These are phyloP conservation scores for Origma solitaria DNA, from an alignment of 2,113 vertebrate genomes.

Conservation along the genomic window DNA sequence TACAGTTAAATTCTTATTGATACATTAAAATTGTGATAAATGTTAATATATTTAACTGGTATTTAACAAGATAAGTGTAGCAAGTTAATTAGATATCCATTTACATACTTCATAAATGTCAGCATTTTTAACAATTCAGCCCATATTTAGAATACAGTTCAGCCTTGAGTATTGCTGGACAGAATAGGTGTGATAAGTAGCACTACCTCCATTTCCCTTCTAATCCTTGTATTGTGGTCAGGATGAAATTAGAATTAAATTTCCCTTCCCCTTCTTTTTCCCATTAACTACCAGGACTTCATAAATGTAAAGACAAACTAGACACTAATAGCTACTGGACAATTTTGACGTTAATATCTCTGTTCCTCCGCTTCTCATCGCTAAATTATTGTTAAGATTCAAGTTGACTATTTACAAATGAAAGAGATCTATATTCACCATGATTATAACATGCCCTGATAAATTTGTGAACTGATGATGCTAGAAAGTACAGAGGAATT, in stretches of 20 bases:
- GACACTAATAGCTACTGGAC: background rate
- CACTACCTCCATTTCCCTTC: background rate
- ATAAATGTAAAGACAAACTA: background rate
- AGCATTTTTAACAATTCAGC: conserved; percentile 49
- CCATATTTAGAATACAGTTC: background rate
- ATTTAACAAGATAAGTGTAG: conserved; percentile 65
- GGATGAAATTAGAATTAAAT: background rate
- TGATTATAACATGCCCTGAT: background rate
- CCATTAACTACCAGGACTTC: background rate
- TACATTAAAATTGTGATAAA: conserved; percentile 59
- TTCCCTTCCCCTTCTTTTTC: background rate
- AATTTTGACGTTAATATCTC: background rate
- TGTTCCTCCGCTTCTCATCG: background rate
- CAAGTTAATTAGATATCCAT: conserved; percentile 67
- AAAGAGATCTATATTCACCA: background rate
- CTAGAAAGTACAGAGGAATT: background rate
- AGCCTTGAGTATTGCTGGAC: background rate
- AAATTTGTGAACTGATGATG: background rate
- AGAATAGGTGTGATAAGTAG: background rate
- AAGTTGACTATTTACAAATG: background rate
- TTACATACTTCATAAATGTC: conserved; percentile 60
- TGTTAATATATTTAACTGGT: conserved; percentile 66
- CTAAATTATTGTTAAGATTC: background rate
- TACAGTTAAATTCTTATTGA: conserved; percentile 67
- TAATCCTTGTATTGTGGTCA: background rate